phyloP scores from a whole-genome alignment of 2,797 vertebrate genomes.

The Channallabes apus region DNA sequence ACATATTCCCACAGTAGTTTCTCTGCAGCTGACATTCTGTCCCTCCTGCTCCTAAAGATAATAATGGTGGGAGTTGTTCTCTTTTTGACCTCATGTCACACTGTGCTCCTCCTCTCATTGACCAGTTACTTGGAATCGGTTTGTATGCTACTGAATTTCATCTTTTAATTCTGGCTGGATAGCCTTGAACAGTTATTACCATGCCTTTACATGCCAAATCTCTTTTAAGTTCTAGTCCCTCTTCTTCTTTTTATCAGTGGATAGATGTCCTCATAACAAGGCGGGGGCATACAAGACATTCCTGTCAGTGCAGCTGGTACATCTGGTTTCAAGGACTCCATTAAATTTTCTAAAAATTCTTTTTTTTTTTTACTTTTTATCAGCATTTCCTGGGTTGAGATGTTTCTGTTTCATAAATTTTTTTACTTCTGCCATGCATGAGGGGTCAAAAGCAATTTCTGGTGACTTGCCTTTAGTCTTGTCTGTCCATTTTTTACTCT shows the following conservation, averaged over 20 bases:
- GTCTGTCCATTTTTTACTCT: neutral
- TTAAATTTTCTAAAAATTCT: too few species aligned
- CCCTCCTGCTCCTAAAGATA: neutral
- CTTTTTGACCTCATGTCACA: neutral
- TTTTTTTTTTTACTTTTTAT: too few species aligned
- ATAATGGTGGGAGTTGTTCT: neutral
- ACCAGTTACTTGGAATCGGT: neutral
- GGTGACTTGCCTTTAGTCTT: neutral
- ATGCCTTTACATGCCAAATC: neutral
- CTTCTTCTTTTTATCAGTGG: neutral
- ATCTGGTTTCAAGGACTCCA: neutral
- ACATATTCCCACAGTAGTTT: neutral
- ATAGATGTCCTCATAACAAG: neutral
- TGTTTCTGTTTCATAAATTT: too few species aligned
- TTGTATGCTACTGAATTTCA: neutral
- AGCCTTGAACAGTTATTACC: neutral
- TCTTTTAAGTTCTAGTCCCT: neutral
- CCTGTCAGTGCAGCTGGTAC: neutral
- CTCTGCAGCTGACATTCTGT: neutral
- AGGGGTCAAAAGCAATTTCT: neutral
- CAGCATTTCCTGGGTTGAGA: neutral
- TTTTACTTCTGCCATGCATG: too few species aligned
- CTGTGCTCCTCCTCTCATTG: neutral
- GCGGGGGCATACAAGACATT: neutral
- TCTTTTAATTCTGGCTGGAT: neutral